Base-by-base conservation (phyloP, 2,888 invertebrate genomes). In the Mythimna pallens region DNA sequence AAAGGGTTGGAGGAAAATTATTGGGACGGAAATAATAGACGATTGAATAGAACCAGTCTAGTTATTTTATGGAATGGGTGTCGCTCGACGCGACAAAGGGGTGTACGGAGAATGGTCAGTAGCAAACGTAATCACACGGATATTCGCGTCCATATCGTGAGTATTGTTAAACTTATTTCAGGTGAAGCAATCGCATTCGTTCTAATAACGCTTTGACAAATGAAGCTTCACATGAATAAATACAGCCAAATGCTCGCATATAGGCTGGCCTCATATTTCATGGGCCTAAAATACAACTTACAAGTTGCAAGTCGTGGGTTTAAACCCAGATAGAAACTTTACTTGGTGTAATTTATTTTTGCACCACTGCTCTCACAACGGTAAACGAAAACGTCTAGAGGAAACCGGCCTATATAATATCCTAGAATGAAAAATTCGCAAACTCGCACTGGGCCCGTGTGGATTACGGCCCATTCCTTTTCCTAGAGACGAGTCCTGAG, bases 11-110 rank as follows among this genome's bases (percentile, higher is more conserved):
- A 77, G 77, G 70, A 84, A 70, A 65, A 52, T 67, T 77, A 77
- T 81, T 59, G 77, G 84, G 73, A 67, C 66, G 65, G 67, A 70
- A 76, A 62, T 67, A 81, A 73, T 77, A 10, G 36, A 4, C 40
- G 58, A 70, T 52, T 71, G 77, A 82, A 70, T 82, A 80, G 84
- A 82, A 76, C 81, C 73, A 81, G 76, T 81, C 81, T 76, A 80
- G 81, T 81, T 70, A 70, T 78, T 81, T 75, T 65, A 79, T 82
- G 66, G 67, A 81, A 62, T 82, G 61, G 22, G 22, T 47, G 52
- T 70, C 50, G 67, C 43, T 40, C 52, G 47, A 57, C 3, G 43
- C 43, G 54, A 59, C 62, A 64, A 74, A 74, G 61, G 74, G 61
- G 43, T 50, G 67, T 58, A 67, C 57, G 34, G 47, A 54, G 50